These are phyloP conservation scores for Hirtodrosophila confusa DNA, from an alignment of 2,888 invertebrate genomes.

Conservation along the genomic window DNA sequence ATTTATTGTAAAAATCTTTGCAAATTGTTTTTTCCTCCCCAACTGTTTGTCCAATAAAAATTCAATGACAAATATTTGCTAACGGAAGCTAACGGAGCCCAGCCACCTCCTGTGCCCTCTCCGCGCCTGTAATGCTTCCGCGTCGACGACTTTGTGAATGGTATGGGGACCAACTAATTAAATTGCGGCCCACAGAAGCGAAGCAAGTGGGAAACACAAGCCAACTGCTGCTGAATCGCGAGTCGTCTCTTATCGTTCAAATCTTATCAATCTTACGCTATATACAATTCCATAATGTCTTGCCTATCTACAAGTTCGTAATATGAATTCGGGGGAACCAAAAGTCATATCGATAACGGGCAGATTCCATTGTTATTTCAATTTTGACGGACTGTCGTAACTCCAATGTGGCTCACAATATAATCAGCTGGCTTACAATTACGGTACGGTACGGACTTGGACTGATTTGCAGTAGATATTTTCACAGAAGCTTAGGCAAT, in stretches of 20 bases:
- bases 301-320: conserved; percentile 17
- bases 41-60: conserved; percentile 54
- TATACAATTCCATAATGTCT: conserved; percentile 5
- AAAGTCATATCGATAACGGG: conserved; percentile 16
- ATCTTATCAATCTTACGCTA: conserved; percentile 36
- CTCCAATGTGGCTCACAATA: neutral
- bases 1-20: conserved; percentile 36
- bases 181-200: conserved; percentile 24
- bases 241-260: conserved; percentile 41
- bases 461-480: neutral
- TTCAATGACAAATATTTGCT: conserved; percentile 58
- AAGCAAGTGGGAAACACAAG: conserved; percentile 6
- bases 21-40: conserved; percentile 71
- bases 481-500: neutral
- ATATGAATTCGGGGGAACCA: neutral
- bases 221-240: conserved; percentile 44
- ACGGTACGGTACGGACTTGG: too few species aligned
- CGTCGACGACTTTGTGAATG: conserved; percentile 27
- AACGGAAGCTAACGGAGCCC: conserved; percentile 55
- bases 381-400: conserved; percentile 5
- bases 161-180: conserved; percentile 38
- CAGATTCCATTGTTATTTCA: conserved; percentile 23
- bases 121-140: conserved; percentile 43
- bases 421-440: neutral
- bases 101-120: conserved; percentile 32